phyloP scores from a whole-genome alignment of 2,888 invertebrate species.

The Trachelus iudaicus region DNA sequence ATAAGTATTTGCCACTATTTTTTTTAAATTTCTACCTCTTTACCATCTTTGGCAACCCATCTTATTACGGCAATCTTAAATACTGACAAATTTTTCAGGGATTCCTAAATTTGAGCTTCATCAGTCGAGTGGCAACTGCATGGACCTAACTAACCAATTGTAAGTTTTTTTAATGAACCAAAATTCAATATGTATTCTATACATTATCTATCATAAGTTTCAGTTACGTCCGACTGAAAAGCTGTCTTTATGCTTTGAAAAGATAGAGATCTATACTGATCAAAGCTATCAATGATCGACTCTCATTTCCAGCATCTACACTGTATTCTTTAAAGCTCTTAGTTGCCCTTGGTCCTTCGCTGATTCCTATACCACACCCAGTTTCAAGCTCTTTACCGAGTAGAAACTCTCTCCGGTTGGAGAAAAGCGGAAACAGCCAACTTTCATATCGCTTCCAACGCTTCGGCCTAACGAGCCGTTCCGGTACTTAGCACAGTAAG shows the following conservation, averaged over 20 bases:
- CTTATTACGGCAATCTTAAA: not conserved
- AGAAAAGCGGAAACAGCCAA: not conserved
- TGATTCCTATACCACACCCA: not conserved
- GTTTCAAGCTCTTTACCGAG: not conserved
- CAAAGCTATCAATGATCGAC: too few relatives aligned
- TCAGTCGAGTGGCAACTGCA: not conserved
- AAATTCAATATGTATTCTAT: not conserved
- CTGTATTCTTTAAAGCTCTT: not conserved
- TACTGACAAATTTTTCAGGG: not conserved
- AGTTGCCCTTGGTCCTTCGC: not conserved
- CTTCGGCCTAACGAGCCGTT: constrained; percentile 39
- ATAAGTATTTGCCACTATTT: not conserved
- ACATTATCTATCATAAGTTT: too few relatives aligned
- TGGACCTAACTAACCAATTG: not conserved
- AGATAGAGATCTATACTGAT: too few relatives aligned
- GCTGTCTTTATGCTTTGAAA: too few relatives aligned
- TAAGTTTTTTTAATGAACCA: not conserved
- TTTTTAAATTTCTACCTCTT: not conserved
- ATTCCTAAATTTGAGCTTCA: not conserved
- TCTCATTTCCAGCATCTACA: not conserved
- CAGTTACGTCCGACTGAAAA: too few relatives aligned
- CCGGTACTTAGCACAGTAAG: constrained; percentile 30
- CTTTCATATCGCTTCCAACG: constrained; percentile 17
- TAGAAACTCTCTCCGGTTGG: not conserved
- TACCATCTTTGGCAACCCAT: too few relatives aligned